These are phyloP conservation scores for Chaetophractus vellerosus DNA, from an alignment of 2,797 vertebrate species.

Conservation along the genomic window DNA sequence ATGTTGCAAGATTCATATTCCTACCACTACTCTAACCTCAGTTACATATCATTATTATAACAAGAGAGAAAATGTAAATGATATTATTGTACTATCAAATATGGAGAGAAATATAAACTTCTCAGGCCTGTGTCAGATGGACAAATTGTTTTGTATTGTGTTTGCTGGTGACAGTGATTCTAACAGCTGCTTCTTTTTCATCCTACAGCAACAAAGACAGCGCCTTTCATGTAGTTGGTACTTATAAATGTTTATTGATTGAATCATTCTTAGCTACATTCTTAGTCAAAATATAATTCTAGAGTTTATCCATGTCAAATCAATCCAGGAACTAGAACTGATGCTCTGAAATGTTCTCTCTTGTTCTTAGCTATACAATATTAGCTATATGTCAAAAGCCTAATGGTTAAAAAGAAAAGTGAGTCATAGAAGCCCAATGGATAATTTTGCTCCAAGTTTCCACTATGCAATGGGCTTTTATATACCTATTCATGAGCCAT, in stretches of 20 bases:
- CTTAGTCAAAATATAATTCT: not conserved
- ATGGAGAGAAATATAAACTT: not conserved
- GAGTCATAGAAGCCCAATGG: not conserved
- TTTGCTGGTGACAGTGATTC: not conserved
- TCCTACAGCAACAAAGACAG: not conserved
- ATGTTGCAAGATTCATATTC: too few species aligned
- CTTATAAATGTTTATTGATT: not conserved
- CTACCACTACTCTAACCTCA: too few species aligned
- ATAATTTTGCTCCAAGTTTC: not conserved
- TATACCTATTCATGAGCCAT: not conserved
- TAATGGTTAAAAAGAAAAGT: not conserved
- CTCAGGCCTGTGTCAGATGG: not conserved
- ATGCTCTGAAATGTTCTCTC: not conserved
- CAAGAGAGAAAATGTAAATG: too few species aligned
- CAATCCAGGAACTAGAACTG: not conserved
- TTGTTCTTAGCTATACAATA: not conserved
- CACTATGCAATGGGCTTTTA: not conserved
- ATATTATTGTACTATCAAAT: too few species aligned
- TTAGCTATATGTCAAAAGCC: not conserved
- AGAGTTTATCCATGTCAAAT: conserved; percentile 14
- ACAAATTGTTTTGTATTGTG: not conserved
- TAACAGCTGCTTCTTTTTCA: not conserved
- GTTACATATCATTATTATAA: too few species aligned
- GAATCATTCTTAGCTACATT: not conserved
- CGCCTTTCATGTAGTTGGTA: not conserved